Evolutionary conservation across 2,888 invertebrate genomes (phyloP).

Genomic region (Parascotia fuliginaria): DNA sequence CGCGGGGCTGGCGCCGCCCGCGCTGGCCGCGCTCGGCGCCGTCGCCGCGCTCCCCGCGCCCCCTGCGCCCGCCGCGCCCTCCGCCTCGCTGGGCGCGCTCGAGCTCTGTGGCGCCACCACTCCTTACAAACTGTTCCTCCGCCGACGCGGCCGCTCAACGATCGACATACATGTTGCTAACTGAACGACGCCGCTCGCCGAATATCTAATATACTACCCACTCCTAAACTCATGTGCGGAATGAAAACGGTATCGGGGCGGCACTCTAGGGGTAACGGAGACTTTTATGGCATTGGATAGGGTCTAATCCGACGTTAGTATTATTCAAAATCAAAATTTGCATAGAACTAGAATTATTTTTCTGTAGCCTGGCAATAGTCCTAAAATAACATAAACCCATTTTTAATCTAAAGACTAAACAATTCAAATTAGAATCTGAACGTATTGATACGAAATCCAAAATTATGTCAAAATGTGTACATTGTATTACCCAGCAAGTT

Average conservation of each 20-base stretch:
- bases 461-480: too few relatives aligned
- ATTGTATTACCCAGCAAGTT: constrained; percentile 20
- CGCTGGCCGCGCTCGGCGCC: constrained; percentile 38
- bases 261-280: constrained; percentile 22
- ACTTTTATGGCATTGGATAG: constrained; percentile 6
- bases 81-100: constrained; percentile 41
- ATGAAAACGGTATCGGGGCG: constrained; percentile 13
- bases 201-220: constrained; percentile 6
- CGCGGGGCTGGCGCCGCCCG: constrained; percentile 31
- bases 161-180: neutral
- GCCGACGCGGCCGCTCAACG: neutral
- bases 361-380: neutral
- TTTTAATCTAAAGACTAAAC: neutral
- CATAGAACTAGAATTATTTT: neutral
- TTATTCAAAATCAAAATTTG: neutral
- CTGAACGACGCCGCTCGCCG: constrained; percentile 8
- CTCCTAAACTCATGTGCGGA: constrained; percentile 8
- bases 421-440: too few relatives aligned
- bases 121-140: constrained; percentile 55
- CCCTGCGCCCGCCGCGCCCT: constrained; percentile 44
- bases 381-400: neutral
- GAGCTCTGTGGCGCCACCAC: constrained; percentile 71
- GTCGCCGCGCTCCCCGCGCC: constrained; percentile 46
- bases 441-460: too few relatives aligned
- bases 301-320: neutral